Evolutionary conservation across 2,888 invertebrate genomes (phyloP).

Genomic region (Spilosoma lubricipeda): DNA sequence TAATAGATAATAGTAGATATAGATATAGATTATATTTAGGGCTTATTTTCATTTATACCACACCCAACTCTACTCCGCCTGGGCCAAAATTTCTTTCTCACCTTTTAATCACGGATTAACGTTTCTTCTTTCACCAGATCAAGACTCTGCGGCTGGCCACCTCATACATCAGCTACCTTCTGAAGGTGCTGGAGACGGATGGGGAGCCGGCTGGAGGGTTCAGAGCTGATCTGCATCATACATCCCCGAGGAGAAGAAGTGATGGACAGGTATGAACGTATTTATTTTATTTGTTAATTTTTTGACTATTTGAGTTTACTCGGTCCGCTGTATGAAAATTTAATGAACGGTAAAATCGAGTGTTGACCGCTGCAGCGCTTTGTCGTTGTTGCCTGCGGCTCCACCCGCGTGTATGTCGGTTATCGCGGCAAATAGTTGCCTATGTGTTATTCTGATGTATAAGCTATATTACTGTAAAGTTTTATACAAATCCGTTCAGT

Average conservation of each 20-base stretch:
- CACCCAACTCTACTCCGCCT: slow-evolving; percentile 22
- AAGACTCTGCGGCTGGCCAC: slow-evolving; percentile 97
- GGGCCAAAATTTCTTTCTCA: slow-evolving; percentile 36
- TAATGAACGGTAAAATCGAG: no score
- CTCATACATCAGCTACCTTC: slow-evolving; percentile 96
- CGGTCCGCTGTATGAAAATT: no score
- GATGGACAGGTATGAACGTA: slow-evolving; percentile 65
- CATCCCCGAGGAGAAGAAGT: slow-evolving; percentile 78
- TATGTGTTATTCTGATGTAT: no score
- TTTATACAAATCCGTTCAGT: no score
- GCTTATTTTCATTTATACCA: slow-evolving; percentile 8
- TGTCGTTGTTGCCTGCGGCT: no score
- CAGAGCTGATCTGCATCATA: slow-evolving; percentile 91
- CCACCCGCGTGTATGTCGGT: no score
- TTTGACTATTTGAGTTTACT: not conserved
- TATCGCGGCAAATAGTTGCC: no score
- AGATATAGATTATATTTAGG: not conserved
- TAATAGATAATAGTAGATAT: no score
- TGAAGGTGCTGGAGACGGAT: slow-evolving; percentile 95
- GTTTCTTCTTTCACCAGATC: slow-evolving; percentile 88
- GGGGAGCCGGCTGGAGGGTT: slow-evolving; percentile 94
- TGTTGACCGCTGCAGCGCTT: no score
- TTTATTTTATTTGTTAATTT: not conserved
- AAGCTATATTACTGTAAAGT: no score
- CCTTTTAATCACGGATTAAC: slow-evolving; percentile 51